These are phyloP conservation scores for Oxycera nigricornis DNA, from an alignment of 2,888 invertebrate species.

Conservation along the genomic window DNA sequence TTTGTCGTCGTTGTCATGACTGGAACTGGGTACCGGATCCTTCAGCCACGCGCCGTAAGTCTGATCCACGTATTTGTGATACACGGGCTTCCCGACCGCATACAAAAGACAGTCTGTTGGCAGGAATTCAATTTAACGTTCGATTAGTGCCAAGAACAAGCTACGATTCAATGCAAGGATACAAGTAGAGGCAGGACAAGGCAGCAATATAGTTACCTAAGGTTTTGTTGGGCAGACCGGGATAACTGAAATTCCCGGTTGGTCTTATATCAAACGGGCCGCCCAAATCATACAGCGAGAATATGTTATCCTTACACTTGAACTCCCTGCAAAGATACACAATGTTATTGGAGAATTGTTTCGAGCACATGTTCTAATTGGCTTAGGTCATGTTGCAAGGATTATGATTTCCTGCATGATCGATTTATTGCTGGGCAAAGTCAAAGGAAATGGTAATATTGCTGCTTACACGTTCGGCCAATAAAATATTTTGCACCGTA, in stretches of 20 bases:
- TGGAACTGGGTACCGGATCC: slow-evolving; percentile 70
- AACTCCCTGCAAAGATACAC: slow-evolving; percentile 58
- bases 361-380: no score
- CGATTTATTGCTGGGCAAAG: no score
- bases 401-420: no score
- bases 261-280: slow-evolving; percentile 65
- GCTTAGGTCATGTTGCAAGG: no score
- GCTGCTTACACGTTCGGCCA: no score
- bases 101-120: slow-evolving; percentile 82
- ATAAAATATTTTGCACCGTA: no score
- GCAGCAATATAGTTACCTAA: slow-evolving; percentile 25
- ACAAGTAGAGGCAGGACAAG: neutral
- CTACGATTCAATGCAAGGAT: neutral
- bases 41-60: slow-evolving; percentile 86
- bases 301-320: slow-evolving; percentile 67
- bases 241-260: slow-evolving; percentile 68
- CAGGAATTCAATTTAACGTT: slow-evolving; percentile 13
- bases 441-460: no score
- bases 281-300: slow-evolving; percentile 67
- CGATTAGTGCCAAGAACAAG: slow-evolving; percentile 1
- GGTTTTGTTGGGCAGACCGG: slow-evolving; percentile 62
- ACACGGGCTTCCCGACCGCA: slow-evolving; percentile 93
- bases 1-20: slow-evolving; percentile 68
- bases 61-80: slow-evolving; percentile 79
- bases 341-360: no score